phyloP scores from a whole-genome alignment of 2,113 vertebrate genomes.

The Percina caprodes region DNA sequence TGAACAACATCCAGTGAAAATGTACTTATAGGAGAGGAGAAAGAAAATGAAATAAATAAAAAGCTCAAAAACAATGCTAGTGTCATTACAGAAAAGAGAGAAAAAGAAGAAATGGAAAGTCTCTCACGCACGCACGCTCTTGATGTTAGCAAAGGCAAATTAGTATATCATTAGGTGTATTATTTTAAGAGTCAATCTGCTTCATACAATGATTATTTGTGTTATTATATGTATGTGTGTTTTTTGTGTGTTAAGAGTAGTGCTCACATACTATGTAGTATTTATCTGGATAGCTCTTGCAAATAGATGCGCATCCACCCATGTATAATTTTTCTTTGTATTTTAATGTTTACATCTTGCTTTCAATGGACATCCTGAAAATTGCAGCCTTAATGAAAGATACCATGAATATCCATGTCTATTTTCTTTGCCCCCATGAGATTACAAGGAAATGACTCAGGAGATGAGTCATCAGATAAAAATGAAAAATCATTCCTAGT shows the following conservation, averaged over 20 bases:
- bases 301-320: neutral
- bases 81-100: neutral
- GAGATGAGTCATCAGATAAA: conserved; percentile 16
- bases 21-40: neutral
- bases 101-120: neutral
- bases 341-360: neutral
- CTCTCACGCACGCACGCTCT: neutral
- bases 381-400: neutral
- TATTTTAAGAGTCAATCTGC: no score
- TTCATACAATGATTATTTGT: no score
- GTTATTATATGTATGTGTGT: no score
- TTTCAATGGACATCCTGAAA: neutral
- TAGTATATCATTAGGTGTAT: no score
- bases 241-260: no score
- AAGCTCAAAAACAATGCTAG: neutral
- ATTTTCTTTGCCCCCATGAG: neutral
- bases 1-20: neutral
- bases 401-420: neutral
- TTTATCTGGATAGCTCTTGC: neutral
- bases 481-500: neutral
- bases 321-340: neutral
- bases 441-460: neutral
- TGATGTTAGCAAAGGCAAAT: neutral
- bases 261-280: neutral
- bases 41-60: neutral